A percentile compares a stretch with the other conserved stretches of the same genome.
Conservation (phyloP, 1,140 invertebrate genomes). For the Diachasmimorpha longicaudata region DNA sequence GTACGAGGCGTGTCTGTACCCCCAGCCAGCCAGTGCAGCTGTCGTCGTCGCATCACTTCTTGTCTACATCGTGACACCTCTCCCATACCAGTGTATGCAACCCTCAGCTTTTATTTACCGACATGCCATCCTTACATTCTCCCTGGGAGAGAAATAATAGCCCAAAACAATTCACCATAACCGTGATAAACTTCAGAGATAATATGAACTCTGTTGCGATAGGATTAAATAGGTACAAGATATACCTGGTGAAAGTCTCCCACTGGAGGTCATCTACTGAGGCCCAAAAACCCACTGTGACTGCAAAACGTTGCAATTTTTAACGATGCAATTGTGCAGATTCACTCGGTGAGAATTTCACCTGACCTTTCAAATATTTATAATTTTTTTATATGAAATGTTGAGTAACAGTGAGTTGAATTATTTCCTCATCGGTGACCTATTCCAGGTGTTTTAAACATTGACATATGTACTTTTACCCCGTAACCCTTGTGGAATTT, state of each 20-base stretch:
- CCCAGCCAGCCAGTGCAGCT: neutral
- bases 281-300: neutral
- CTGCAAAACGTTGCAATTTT: neutral
- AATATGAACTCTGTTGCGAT: neutral
- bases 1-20: neutral
- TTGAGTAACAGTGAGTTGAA: neutral
- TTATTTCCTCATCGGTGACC: neutral
- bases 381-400: neutral
- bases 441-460: neutral
- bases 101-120: neutral
- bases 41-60: conserved; percentile 9
- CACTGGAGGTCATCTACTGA: neutral
- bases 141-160: neutral
- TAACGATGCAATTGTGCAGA: neutral
- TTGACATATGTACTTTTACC: too few relatives aligned
- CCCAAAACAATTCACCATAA: neutral
- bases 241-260: neutral
- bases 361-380: neutral
- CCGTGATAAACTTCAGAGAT: neutral
- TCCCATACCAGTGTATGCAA: neutral
- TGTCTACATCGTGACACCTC: neutral
- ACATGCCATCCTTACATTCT: neutral
- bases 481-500: too few relatives aligned
- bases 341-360: neutral
- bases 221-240: neutral